Base-by-base conservation (phyloP, 2,888 invertebrate species). In the Ditylenchus weischeri region DNA sequence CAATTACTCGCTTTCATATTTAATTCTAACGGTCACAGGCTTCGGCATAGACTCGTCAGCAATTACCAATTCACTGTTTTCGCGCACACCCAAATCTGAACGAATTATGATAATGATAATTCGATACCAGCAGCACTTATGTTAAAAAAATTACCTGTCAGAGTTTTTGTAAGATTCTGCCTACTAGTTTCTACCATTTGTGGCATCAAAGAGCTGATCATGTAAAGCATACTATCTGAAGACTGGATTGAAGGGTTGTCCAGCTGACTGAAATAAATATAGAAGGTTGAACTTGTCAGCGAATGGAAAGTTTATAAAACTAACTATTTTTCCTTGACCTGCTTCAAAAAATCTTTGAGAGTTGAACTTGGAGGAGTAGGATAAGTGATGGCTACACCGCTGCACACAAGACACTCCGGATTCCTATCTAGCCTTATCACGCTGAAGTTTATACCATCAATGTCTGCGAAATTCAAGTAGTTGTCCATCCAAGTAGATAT, bases 391-490 rank as follows among this genome's bases (percentile, higher is more conserved):
- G 83, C 84, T 54, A 81, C 81, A 60, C 79, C 82, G n/a, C 84
- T 83, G 75, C 96, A 98, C 0, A 90, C 92, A 61, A 93, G 85
- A 83, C 98, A 98, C 81, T 90, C 89, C 3, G 84, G 84, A 84
- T 90, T 91, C 78, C 88, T 90, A 83, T 94, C 94, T 0, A 93
- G 91, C 84, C 90, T 90, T 83, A 93, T 96, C 0, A 93, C 92
- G 83, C 93, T 93, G 0, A 93, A 91, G 83, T 95, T 96, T 48
- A 96, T 90, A 0, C 96, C 96, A 81, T 94, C 93, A 0, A 90
- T 87, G 86, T 96, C 92, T 83, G 93, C 95, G 80, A 98, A 90
- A 68, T 95, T 92, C 89, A 95, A 89, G 83, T 95, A 98, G 85
- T 98, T 98, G 83, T 92, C 90, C 85, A 98, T 88, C 49, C 90